phyloP scores from a whole-genome alignment of 2,888 invertebrate species.

The Encarsia formosa region DNA sequence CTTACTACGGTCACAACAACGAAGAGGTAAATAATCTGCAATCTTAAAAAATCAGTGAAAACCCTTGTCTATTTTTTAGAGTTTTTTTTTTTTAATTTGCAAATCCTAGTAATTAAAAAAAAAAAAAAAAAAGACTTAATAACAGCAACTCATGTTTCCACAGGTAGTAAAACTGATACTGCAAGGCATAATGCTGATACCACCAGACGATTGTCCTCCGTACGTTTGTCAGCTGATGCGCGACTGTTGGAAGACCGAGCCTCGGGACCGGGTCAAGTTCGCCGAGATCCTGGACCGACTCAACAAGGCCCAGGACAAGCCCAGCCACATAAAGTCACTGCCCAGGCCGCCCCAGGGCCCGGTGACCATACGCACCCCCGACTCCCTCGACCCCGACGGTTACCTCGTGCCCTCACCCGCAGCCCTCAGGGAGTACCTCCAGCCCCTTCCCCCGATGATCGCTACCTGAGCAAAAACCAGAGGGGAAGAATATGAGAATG shows the following conservation, averaged over 20 bases:
- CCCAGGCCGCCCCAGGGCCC: constrained; percentile 59
- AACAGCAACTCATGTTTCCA: too few species aligned
- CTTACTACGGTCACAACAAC: constrained; percentile 86
- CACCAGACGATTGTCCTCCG: constrained; percentile 73
- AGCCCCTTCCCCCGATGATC: constrained; percentile 58
- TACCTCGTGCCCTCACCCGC: constrained; percentile 63
- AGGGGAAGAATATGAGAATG: neutral
- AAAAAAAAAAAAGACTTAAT: too few species aligned
- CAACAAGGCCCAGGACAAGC: constrained; percentile 51
- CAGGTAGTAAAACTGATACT: constrained; percentile 73
- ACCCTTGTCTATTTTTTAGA: too few species aligned
- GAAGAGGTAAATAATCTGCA: constrained; percentile 60
- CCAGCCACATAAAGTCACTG: constrained; percentile 40
- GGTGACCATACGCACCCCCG: constrained; percentile 49
- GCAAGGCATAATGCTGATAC: constrained; percentile 73
- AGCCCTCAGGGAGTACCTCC: constrained; percentile 57
- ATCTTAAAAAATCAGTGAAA: too few species aligned
- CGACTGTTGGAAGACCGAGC: constrained; percentile 77
- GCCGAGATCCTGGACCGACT: constrained; percentile 65
- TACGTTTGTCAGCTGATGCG: constrained; percentile 72
- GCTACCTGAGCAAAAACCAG: constrained; percentile 5
- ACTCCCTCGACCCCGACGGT: constrained; percentile 63
- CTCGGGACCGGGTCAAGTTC: constrained; percentile 71
- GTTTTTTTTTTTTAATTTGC: neutral
- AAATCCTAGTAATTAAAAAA: neutral